These are phyloP conservation scores for Xiphophorus couchianus DNA, from an alignment of 2,113 vertebrate genomes.

Conservation along the genomic window DNA sequence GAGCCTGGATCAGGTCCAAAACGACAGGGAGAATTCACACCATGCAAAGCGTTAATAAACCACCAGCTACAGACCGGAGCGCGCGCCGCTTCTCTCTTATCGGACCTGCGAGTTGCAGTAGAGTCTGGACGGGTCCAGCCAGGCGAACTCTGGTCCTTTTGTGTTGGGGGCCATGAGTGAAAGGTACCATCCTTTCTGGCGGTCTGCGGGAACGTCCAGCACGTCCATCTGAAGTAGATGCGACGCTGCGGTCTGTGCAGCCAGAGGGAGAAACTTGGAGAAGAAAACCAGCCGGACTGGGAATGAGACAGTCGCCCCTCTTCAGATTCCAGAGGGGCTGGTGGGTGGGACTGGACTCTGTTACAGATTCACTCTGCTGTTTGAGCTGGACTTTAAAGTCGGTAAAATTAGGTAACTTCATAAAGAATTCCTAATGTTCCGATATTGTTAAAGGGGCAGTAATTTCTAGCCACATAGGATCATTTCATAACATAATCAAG, in stretches of 20 bases:
- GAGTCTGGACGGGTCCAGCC: conserved; percentile 90
- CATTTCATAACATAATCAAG: too few species aligned
- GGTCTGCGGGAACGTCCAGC: conserved; percentile 55
- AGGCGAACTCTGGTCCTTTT: conserved; percentile 85
- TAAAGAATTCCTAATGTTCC: background rate
- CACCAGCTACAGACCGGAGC: background rate
- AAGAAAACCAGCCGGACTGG: conserved; percentile 29
- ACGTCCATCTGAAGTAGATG: conserved; percentile 74
- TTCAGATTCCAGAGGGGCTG: conserved; percentile 37
- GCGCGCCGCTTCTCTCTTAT: background rate
- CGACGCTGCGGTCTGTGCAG: background rate
- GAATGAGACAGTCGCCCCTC: conserved; percentile 19
- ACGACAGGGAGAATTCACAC: background rate
- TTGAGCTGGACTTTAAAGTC: background rate
- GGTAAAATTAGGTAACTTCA: background rate
- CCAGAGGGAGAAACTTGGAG: conserved; percentile 9
- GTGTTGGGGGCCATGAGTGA: conserved; percentile 87
- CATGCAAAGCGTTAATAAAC: conserved; percentile 1
- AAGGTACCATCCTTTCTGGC: conserved; percentile 85
- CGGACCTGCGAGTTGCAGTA: conserved; percentile 88
- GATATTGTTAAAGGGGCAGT: too few species aligned
- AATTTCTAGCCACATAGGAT: too few species aligned
- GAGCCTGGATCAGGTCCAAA: conserved; percentile 72
- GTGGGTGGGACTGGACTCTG: conserved; percentile 17
- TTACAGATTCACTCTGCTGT: conserved; percentile 1